Base-by-base conservation (phyloP, 2,113 vertebrate genomes). In the Morphnarchus princeps region DNA sequence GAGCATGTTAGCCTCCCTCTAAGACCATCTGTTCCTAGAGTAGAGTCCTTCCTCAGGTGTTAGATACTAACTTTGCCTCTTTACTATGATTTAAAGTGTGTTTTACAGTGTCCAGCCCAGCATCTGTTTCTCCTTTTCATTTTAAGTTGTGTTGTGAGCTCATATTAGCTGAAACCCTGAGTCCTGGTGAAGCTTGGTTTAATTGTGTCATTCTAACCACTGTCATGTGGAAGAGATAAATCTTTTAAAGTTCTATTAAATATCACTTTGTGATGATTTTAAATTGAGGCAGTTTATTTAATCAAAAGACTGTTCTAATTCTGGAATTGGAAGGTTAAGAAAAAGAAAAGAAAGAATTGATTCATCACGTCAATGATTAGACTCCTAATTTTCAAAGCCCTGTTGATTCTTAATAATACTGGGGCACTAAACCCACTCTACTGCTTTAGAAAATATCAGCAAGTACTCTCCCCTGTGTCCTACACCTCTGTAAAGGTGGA, bases 11-110 rank as follows among this genome's bases (percentile, higher is more conserved):
- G 79, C 94, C 92, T 91, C 95, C 86, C 81, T 96, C 92, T 90
- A 96, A 90, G 93, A 89, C 93, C 96, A 97, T 97, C 96, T 97
- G 96, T 91, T 97, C 78, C 76, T 90, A 71, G 63, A 71, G 13
- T 47, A 5, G 47, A 94, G 67, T 91, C 90, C 57, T 91, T 93
- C 66, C 82, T 90, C 91, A 58, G 83, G 81, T 96, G 66, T 93
- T 95, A 72, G 74, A 45, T 58, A 58, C 52, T 55, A 84, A 82
- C 72, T 96, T 94, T 73, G 22, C 66, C 70, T 89, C 73, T 85
- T 95, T 73, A 58, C 58, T 87, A 0, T 90, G 54, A 94, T 91
- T 91, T 81, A 52, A 87, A 87, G 21, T 22, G 10, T 79, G 20
- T 38, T 66, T 89, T 94, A 7, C 17, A 25, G 54, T 79, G 65